Percentiles rank a stretch among this genome's conserved stretches.
phyloP scores from a whole-genome alignment of 2,888 invertebrate species.

The Hypomecis atomaria region DNA sequence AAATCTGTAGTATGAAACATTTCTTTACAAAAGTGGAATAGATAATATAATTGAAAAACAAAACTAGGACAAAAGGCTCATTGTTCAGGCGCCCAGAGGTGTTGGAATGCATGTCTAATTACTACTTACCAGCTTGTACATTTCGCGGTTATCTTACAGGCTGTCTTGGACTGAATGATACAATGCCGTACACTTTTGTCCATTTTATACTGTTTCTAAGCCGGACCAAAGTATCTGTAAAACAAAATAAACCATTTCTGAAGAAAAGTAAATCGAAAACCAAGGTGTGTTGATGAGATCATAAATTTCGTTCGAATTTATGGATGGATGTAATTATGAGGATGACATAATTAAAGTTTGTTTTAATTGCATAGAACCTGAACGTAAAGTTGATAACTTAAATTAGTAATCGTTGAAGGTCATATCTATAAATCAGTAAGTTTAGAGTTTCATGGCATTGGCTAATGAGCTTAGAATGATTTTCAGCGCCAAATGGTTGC shows the following conservation, averaged over 20 bases:
- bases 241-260: conserved; percentile 15
- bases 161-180: conserved; percentile 40
- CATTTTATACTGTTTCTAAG: conserved; percentile 25
- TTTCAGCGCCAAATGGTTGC: too few species aligned
- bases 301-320: conserved; percentile 16
- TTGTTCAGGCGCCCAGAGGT: conserved; percentile 6
- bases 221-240: conserved; percentile 18
- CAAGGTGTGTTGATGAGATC: conserved; percentile 12
- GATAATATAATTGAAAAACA: conserved; percentile 1
- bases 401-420: conserved; percentile 3
- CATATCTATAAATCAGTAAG: conserved; percentile 6
- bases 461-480: too few species aligned
- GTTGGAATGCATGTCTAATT: conserved; percentile 15
- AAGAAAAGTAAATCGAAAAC: conserved; percentile 17
- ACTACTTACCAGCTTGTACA: conserved; percentile 55
- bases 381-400: neutral
- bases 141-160: conserved; percentile 41
- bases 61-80: conserved; percentile 1
- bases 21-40: neutral
- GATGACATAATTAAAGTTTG: conserved; percentile 17
- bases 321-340: conserved; percentile 3
- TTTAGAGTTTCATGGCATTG: neutral
- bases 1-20: neutral
- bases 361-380: conserved; percentile 18
- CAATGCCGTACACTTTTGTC: conserved; percentile 8